Percentiles rank a stretch among this genome's conserved stretches.
Conservation (phyloP, 2,113 vertebrate genomes). For the Nestor notabilis region DNA sequence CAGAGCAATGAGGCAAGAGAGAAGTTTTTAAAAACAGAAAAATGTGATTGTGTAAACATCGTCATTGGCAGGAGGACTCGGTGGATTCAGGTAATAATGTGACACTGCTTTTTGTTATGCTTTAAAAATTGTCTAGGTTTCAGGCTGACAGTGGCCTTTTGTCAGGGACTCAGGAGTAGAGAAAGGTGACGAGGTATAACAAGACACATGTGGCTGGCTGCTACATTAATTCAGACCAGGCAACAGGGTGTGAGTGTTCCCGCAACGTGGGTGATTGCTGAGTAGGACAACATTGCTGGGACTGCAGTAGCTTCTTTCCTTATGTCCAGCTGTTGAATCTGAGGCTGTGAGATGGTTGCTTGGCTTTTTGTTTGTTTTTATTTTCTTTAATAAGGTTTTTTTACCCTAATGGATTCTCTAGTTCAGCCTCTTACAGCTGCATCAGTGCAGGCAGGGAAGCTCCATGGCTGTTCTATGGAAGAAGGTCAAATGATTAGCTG, state of each 20-base stretch:
- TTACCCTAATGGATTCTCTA: not conserved
- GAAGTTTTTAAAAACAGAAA: slow-evolving; percentile 56
- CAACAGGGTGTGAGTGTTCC: not conserved
- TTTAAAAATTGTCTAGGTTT: not conserved
- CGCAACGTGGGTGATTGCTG: not conserved
- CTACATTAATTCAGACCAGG: not conserved
- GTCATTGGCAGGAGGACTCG: not conserved
- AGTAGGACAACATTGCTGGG: not conserved
- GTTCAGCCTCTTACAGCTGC: not conserved
- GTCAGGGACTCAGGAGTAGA: not conserved
- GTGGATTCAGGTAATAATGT: slow-evolving; percentile 59
- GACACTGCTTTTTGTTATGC: not conserved
- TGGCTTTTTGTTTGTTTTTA: not conserved
- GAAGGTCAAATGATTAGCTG: slow-evolving; percentile 14
- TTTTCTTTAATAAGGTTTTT: not conserved
- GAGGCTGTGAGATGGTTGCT: not conserved
- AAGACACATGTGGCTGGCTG: not conserved
- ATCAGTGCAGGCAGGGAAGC: not conserved
- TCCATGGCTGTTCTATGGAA: not conserved
- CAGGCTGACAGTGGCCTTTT: not conserved
- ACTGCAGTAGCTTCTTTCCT: not conserved
- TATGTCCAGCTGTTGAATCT: not conserved
- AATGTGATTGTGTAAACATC: slow-evolving; percentile 54
- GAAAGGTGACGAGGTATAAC: not conserved
- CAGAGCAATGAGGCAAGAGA: slow-evolving; percentile 49